phyloP scores from a whole-genome alignment of 1,140 invertebrate genomes.

The Drosophila asahinai region DNA sequence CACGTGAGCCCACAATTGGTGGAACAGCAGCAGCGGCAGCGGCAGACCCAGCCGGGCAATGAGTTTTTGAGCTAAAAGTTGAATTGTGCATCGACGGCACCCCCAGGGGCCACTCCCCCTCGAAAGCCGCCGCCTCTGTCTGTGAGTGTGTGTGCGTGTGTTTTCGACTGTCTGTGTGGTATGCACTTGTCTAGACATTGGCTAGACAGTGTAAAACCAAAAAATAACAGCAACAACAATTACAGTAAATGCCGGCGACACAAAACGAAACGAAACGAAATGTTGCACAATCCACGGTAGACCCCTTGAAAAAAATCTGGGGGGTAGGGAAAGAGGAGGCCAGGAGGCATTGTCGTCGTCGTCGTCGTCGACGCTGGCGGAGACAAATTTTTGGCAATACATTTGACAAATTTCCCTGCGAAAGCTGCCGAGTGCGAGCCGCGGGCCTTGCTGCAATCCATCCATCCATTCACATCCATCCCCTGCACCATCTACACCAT shows the following conservation, averaged over 20 bases:
- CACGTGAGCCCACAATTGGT: constrained; percentile 25
- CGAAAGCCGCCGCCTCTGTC: constrained; percentile 10
- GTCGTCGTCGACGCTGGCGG: constrained; percentile 37
- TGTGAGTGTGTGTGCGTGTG: constrained; percentile 50
- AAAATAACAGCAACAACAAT: constrained; percentile 75
- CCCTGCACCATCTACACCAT: constrained; percentile 4
- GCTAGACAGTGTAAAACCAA: constrained; percentile 84
- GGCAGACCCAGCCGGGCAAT: constrained; percentile 62
- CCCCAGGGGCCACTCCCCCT: constrained; percentile 24
- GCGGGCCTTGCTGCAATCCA: constrained; percentile 32
- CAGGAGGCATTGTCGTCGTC: constrained; percentile 25
- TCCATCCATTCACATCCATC: constrained; percentile 7
- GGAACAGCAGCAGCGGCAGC: background rate
- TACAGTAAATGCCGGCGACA: constrained; percentile 78
- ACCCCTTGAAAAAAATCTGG: constrained; percentile 3
- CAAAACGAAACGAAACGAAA: constrained; percentile 77
- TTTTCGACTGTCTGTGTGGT: constrained; percentile 74
- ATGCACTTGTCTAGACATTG: constrained; percentile 83
- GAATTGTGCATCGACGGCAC: constrained; percentile 79
- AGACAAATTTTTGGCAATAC: constrained; percentile 74
- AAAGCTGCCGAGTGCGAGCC: constrained; percentile 12
- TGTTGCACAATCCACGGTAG: constrained; percentile 73
- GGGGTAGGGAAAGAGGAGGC: no score
- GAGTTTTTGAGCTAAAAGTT: constrained; percentile 81
- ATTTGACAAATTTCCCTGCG: constrained; percentile 54